Evolutionary conservation across 2,888 invertebrate species (phyloP), one percentile per base, ranked within the genome.

Genomic region (Eremobia ochroleuca): DNA sequence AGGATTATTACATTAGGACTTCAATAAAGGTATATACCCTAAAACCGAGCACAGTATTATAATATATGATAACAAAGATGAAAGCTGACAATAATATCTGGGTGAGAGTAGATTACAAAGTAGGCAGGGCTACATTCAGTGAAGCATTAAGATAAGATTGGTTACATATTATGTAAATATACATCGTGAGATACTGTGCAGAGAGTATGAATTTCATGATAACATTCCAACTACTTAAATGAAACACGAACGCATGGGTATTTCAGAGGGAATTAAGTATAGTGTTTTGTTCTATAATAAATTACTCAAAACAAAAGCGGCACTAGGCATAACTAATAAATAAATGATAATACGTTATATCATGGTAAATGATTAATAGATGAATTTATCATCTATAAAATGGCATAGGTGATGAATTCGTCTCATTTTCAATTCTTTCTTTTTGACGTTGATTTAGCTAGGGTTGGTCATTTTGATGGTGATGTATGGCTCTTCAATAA

Each of bases 1-100:
- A 84, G 72, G 76, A 75, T 86, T 76, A 78, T 81, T 72, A 86
- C 73, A 70, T 62, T 72, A 85, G 72, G 73, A 76, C 70, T 74
- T 85, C 25, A 81, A 77, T 83, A 76, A 55, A 76, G 71, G 67
- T 77, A 55, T 66, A 84, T 86, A 86, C 76, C 81, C 77, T 84
- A 78, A 65, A 84, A 84, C 81, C 81, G 85, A 85, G 85, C 81
- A 72, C 61, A 80, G 37, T 61, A 66, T 59, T 62, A 65, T 74
- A 76, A 28, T 61, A 65, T 49, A 64, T 55, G 52, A 46, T 61
- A 76, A 73, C 64, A 40, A 37, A 70, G 66, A 70, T 58, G 37
- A 43, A 73, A 84, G 81, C 83, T 79, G 76, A 66, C 71, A 73
- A 75, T 73, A 65, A 71, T 67, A 58, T 34, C 40, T 68, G 64